phyloP scores from a whole-genome alignment of 92 coral and sea anemone genomes.

The Porites lobata region DNA sequence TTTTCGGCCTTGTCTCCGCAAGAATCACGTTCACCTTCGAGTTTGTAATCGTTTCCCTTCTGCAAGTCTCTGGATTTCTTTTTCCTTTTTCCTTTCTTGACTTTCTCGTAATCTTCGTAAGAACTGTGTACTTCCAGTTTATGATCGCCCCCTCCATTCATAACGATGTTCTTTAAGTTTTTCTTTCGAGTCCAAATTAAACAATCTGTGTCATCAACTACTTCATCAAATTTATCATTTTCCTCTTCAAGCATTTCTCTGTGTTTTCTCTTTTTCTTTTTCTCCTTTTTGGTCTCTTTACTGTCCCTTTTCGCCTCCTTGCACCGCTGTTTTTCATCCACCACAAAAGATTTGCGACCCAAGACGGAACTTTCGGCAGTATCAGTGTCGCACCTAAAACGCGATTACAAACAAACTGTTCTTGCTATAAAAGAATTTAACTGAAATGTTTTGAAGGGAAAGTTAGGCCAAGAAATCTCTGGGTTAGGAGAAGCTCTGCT shows the following conservation, averaged over 20 bases:
- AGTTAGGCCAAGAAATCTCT: not conserved
- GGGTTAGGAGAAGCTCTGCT: not conserved
- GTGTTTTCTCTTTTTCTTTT: conserved; percentile 4
- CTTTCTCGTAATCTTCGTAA: not conserved
- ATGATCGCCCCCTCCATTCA: not conserved
- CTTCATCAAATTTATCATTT: not conserved
- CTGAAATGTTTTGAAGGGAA: not conserved
- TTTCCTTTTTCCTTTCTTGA: not conserved
- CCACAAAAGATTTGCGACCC: not conserved
- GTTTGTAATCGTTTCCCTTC: not conserved
- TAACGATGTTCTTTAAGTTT: not conserved
- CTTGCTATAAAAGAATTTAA: not conserved
- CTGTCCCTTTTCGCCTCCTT: conserved; percentile 1
- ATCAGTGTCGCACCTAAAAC: not conserved
- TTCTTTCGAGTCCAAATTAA: not conserved
- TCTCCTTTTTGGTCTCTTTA: not conserved
- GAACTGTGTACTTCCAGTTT: not conserved
- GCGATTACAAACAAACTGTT: not conserved
- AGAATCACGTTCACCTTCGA: not conserved
- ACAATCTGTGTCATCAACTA: too few species aligned
- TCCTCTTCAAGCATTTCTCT: not conserved
- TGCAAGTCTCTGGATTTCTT: not conserved
- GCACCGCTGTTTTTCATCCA: not conserved
- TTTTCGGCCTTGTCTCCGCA: not conserved
- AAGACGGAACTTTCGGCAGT: not conserved